Conservation (phyloP, 2,797 vertebrate genomes). For the Thamnophis elegans region DNA sequence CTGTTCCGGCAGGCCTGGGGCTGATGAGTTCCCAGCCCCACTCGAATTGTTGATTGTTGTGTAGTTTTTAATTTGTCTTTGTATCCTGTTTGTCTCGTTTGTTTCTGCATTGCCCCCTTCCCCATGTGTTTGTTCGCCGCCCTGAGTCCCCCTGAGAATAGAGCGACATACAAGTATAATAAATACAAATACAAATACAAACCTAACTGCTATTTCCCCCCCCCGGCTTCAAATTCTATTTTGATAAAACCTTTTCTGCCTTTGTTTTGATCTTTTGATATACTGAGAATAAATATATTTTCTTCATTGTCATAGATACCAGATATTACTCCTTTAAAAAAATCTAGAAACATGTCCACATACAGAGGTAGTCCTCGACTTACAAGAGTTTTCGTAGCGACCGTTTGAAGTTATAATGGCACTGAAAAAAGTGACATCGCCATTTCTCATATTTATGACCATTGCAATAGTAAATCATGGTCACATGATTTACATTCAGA, state of each 20-base stretch:
- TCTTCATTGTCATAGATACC: constrained; percentile 10
- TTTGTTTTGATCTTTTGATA: constrained; percentile 16
- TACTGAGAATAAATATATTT: constrained; percentile 38
- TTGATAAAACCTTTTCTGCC: neutral
- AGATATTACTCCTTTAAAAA: neutral
- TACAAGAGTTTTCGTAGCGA: neutral
- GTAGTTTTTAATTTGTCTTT: too few relatives aligned
- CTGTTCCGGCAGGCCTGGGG: too few relatives aligned
- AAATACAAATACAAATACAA: too few relatives aligned
- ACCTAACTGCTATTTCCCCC: neutral
- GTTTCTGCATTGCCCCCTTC: too few relatives aligned
- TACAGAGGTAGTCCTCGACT: neutral
- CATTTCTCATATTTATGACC: neutral
- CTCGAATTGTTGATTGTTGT: too few relatives aligned
- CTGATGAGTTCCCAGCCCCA: too few relatives aligned
- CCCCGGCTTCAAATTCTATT: neutral
- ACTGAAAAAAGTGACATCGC: neutral
- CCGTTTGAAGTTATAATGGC: neutral
- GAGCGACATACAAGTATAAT: too few relatives aligned
- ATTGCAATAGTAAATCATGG: neutral
- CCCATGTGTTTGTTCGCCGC: too few relatives aligned
- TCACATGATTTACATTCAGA: neutral
- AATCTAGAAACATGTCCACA: neutral
- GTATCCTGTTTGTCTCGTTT: too few relatives aligned
- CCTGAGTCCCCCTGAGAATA: too few relatives aligned